phyloP scores from a whole-genome alignment of 2,113 vertebrate species.

The Heterocephalus glaber region DNA sequence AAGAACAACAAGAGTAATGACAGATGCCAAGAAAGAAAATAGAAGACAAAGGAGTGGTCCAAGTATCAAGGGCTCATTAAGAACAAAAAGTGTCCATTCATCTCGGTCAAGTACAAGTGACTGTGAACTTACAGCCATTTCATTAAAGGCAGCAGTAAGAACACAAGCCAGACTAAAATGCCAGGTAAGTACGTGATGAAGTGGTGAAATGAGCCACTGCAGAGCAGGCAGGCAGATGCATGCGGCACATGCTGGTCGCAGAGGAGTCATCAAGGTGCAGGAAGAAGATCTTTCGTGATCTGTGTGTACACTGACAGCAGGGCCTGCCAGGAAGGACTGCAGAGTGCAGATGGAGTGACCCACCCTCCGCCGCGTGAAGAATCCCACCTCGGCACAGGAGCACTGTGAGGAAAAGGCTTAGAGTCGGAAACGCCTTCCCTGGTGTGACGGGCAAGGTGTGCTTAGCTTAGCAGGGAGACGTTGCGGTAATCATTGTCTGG shows the following conservation, averaged over 20 bases:
- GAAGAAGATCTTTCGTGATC: neutral
- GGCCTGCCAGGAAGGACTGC: neutral
- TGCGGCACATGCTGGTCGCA: fast-evolving
- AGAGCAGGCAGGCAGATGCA: too few relatives aligned
- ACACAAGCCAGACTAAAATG: neutral
- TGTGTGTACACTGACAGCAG: neutral
- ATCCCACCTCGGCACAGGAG: neutral
- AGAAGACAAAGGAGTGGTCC: neutral
- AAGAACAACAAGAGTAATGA: neutral
- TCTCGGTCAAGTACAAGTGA: neutral
- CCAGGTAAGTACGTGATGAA: neutral
- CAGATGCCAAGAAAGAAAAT: neutral
- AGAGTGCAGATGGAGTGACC: neutral
- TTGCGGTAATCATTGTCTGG: neutral
- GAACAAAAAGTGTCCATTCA: neutral
- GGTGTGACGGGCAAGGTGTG: neutral
- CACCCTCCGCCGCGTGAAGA: neutral
- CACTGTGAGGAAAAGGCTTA: neutral
- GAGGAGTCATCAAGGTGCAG: neutral
- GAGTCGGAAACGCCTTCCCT: neutral
- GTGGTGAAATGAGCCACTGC: neutral
- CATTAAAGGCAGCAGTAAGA: neutral
- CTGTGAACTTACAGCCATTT: neutral
- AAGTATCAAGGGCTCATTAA: neutral
- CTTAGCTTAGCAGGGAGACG: neutral